phyloP scores from a whole-genome alignment of 1,140 invertebrate genomes.

The Drosophila bocqueti region DNA sequence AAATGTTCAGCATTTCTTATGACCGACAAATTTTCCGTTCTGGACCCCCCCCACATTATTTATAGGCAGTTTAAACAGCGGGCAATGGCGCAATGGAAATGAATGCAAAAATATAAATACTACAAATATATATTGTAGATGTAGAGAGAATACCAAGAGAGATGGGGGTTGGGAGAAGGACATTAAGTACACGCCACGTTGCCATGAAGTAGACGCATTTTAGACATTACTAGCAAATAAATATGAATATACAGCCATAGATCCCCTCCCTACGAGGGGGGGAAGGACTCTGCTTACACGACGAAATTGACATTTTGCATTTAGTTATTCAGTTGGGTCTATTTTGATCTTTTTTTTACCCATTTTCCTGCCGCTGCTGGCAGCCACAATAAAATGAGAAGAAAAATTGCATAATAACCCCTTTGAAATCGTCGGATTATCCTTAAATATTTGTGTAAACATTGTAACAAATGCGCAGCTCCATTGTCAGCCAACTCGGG shows the following conservation, averaged over 20 bases:
- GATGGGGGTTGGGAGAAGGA: constrained; percentile 14
- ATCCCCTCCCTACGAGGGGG: not conserved
- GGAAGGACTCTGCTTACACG: constrained; percentile 64
- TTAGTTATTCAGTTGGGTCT: constrained; percentile 73
- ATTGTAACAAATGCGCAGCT: constrained; percentile 83
- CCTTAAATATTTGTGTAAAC: constrained; percentile 85
- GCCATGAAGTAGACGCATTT: constrained; percentile 67
- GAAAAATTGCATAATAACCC: constrained; percentile 85
- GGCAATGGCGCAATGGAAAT: constrained; percentile 67
- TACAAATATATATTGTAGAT: constrained; percentile 22
- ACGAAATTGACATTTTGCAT: constrained; percentile 82
- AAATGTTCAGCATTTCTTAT: constrained; percentile 56
- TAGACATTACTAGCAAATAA: constrained; percentile 72
- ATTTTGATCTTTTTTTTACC: constrained; percentile 52
- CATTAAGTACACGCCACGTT: constrained; percentile 68
- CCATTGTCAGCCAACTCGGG: constrained; percentile 67
- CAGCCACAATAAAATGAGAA: constrained; percentile 77
- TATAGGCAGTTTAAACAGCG: constrained; percentile 78
- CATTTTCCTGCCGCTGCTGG: constrained; percentile 22
- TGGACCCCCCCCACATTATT: constrained; percentile 55
- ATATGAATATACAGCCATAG: constrained; percentile 47
- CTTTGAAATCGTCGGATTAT: constrained; percentile 84
- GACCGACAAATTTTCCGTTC: constrained; percentile 59
- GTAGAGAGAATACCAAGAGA: constrained; percentile 5
- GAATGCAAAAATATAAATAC: constrained; percentile 62